Evolutionary conservation across 2,888 invertebrate species (phyloP).

Genomic region (Marasmarcha lunaedactyla): DNA sequence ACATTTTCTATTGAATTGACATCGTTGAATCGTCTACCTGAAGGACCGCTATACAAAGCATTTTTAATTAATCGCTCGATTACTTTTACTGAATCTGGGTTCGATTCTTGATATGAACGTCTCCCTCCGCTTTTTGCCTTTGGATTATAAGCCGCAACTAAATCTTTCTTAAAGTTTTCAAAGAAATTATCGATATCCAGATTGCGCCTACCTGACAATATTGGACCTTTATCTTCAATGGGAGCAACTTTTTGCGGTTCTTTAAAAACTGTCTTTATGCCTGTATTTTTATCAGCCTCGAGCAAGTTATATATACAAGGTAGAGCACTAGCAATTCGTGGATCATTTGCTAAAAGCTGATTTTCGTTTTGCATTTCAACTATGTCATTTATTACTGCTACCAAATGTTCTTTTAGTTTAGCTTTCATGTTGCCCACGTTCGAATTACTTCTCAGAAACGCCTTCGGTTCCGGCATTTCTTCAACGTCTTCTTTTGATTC

Average conservation of each 20-base stretch:
- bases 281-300: conserved; percentile 20
- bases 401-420: conserved; percentile 45
- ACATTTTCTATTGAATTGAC: too few relatives aligned
- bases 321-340: conserved; percentile 35
- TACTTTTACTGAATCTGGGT: conserved; percentile 12
- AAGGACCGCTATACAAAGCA: too few relatives aligned
- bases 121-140: conserved; percentile 2
- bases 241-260: too few relatives aligned
- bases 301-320: conserved; percentile 50
- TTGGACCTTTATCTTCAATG: too few relatives aligned
- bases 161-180: neutral
- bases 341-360: conserved; percentile 21
- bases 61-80: too few relatives aligned
- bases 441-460: neutral
- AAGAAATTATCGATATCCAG: too few relatives aligned
- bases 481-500: conserved; percentile 7
- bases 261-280: too few relatives aligned
- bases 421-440: conserved; percentile 31
- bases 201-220: too few relatives aligned
- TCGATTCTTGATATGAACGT: conserved; percentile 23
- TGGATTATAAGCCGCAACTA: neutral
- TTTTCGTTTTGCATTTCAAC: conserved; percentile 36
- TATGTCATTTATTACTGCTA: conserved; percentile 43
- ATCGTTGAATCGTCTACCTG: too few relatives aligned
- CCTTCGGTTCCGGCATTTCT: neutral